phyloP scores from a whole-genome alignment of 2,888 invertebrate species.

The Pristionchus japonicus region DNA sequence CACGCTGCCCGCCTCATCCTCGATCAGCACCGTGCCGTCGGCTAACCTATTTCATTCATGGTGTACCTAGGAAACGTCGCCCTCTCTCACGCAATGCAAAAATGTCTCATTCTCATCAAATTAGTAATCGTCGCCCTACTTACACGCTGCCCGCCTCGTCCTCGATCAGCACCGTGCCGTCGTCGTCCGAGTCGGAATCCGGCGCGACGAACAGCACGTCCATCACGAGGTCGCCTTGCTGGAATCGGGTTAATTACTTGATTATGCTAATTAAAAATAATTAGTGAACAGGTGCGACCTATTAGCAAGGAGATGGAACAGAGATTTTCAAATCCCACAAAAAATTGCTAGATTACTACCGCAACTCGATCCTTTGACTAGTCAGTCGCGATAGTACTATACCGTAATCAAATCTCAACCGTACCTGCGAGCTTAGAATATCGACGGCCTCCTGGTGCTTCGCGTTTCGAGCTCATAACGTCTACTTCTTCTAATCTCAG shows the following conservation, averaged over 20 bases:
- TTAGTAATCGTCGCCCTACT: conserved; percentile 49
- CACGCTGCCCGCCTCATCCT: no score
- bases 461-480: conserved; percentile 86
- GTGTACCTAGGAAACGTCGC: no score
- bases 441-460: conserved; percentile 88
- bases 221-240: conserved; percentile 83
- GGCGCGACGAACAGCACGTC: conserved; percentile 87
- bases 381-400: not conserved
- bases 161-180: conserved; percentile 73
- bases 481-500: no score
- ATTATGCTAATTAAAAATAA: conserved; percentile 21
- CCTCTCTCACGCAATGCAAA: no score
- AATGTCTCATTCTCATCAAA: not conserved
- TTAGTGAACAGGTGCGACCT: no score
- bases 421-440: conserved; percentile 84
- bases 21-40: no score
- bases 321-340: no score
- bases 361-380: no score
- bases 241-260: conserved; percentile 49
- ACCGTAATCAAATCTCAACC: not conserved
- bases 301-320: no score
- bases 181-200: conserved; percentile 80
- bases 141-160: conserved; percentile 67
- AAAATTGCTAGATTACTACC: no score
- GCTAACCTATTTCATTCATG: no score